Evolutionary conservation across 2,113 vertebrate species (phyloP), one percentile per base, ranked within the genome.

Genomic region (Poecilia latipinna): DNA sequence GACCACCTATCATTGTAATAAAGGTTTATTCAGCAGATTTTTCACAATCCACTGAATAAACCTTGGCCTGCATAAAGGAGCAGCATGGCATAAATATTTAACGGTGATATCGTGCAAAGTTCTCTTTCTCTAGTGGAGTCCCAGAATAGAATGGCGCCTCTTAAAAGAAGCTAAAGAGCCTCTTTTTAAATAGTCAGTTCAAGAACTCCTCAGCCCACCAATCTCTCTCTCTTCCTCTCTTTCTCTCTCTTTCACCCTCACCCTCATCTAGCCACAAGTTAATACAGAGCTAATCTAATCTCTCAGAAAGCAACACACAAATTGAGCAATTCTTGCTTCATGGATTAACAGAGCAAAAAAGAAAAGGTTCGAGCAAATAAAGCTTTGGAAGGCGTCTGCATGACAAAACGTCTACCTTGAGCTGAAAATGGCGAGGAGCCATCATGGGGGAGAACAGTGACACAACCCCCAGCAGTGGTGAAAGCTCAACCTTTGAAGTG

Each of bases 401-500:
- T 63, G 70, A 80, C 26, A 63, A 29, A 51, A 60, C 5, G 0
- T 62, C 39, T 44, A 69, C 33, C 77, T 39, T 11, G 31, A 63
- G 2, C 61, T n/a, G 10, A 29, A 63, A 76, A 68, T 54, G 65
- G 39, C 72, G 26, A 60, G 42, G 57, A 75, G 74, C 64, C 48
- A 8, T 54, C 54, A 33, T 79, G n/a, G 54, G 32, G 68, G 75
- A 71, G 62, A 15, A 57, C 19, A 64, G 75, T 54, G 31, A 42
- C 31, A 70, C 51, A 32, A 86, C 88, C 87, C 72, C 86, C 79
- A 87, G 91, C 87, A 66, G 76, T 79, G 83, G 84, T 89, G 88
- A 88, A 84, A 87, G 86, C 84, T 82, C 33, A 51, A 37, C 68
- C 91, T 93, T 92, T 94, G 91, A 93, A 91, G 88, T 88, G 28